Evolutionary conservation across 2,113 vertebrate species (phyloP), one percentile per base, ranked within the genome.

Genomic region (Brevimyrus niger): DNA sequence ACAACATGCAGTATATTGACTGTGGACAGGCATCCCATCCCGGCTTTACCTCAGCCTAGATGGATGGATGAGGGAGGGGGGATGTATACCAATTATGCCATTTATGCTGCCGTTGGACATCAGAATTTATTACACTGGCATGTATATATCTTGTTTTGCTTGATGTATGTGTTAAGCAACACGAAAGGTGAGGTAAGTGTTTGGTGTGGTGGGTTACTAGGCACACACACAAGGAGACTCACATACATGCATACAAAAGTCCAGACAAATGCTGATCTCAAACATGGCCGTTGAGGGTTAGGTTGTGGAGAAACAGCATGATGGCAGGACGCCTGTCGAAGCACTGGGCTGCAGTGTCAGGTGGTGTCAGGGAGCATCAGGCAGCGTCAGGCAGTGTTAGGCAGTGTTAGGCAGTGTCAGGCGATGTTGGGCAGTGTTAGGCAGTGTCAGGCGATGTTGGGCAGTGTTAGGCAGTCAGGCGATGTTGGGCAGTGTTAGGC

Each of bases 371-470:
- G 9, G 1, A 3, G 65, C 2, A 2, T 48, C 10, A 47, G 46
- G 47, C 47, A 11, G 47, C 0, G 47, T 48, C 1, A 48, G 51
- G 51, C 17, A 1, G 17, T 3, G 15, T 53, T 3, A 53, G 51
- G 53, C 17, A 8, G 21, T 2, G 47, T 48, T 2, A 48, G 48
- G 48, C 2, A 11, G 48, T 2, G 0, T 23, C 23, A 61, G 23
- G 27, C 27, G 1, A 1, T 13, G 27, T 15, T 27, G 35, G 11
- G 3, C 0, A 1, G 27, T 0, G 2, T 50, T 2, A 50, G 48
- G 50, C 3, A 0, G 50, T 4, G 3, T 51, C 15, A 51, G 55
- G 55, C 1, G 0, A 7, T 0, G 6, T 58, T 0, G n/a, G 55
- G 55, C 7, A 8, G 55, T 7, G 10, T 48, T 4, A 11, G 11